Base-by-base conservation (phyloP, 2,797 vertebrate genomes). In the Clarias pachynema region DNA sequence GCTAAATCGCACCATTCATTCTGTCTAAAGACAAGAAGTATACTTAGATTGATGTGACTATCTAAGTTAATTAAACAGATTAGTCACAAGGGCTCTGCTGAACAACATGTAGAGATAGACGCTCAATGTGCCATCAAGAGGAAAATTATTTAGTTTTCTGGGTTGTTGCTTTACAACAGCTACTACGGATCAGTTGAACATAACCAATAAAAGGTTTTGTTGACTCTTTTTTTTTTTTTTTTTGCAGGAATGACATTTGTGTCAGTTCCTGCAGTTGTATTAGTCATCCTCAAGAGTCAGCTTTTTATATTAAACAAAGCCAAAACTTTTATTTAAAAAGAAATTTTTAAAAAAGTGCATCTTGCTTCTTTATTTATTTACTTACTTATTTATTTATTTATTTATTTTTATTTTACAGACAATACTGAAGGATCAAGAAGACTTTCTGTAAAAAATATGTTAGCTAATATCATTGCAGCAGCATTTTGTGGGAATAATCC, bases 1-100 rank as follows among this genome's bases (percentile, higher is more conserved):
- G 90, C 73, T 93, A 87, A 86, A 34, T 93, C 5, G 26, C n/a
- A 56, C 20, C 1, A 12, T 59, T 53, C n/a, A 26, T 7, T 72
- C 78, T 69, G 40, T n/a, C 9, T 70, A 34, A 79, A 84, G 66
- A 84, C 31, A 29, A 26, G 53, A 56, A 79, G 75, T 44, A 9
- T 57, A n/a, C 49, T 40, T 37, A 53, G 20, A 68, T 29, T 0
- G 5, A 15, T 37, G 22, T 59, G 16, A 56, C 8, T 18, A 56
- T 56, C 15, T n/a, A 49, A n/a, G 40, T 29, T 74, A 74, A 26
- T 56, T 74, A 57, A 31, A 2, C 44, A 56, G n/a, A 29, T 74
- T 74, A 29, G n/a, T 74, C 72, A 18, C 15, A 74, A 24, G 53
- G 56, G 5, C 9, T 18, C 9, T 59, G 53, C 37, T 24, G 31